phyloP scores from a whole-genome alignment of 2,113 vertebrate genomes.

The Sapajus apella region DNA sequence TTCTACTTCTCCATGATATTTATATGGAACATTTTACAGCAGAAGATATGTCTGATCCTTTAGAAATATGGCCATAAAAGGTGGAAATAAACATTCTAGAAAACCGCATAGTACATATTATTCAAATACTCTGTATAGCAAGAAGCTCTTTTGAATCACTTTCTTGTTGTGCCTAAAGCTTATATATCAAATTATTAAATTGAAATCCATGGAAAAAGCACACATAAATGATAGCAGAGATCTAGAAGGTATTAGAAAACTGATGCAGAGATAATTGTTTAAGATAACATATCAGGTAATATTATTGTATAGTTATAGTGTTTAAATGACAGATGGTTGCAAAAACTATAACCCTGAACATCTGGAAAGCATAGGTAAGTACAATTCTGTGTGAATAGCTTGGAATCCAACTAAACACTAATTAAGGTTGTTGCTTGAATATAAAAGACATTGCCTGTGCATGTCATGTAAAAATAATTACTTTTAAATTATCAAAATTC shows the following conservation, averaged over 20 bases:
- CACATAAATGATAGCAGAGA: background rate
- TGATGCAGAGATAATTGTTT: background rate
- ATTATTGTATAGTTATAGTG: background rate
- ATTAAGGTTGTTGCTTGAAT: background rate
- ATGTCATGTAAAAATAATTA: background rate
- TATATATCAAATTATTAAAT: background rate
- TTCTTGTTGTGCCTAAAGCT: background rate
- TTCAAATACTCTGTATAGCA: background rate
- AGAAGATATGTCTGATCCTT: background rate
- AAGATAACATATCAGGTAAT: background rate
- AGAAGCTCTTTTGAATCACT: background rate
- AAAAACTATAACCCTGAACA: background rate
- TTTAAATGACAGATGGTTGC: background rate
- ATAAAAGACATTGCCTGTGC: background rate
- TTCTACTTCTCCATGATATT: background rate
- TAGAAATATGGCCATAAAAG: background rate
- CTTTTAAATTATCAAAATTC: background rate
- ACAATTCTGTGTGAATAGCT: background rate
- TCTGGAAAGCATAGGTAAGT: background rate
- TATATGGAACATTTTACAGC: background rate
- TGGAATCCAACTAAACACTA: background rate
- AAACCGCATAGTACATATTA: background rate
- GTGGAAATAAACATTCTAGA: background rate
- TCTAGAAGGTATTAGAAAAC: background rate
- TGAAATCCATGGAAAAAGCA: background rate